A percentile compares a stretch with the other conserved stretches of the same genome.
These are phyloP conservation scores for Camptogramma bilineatum DNA, from an alignment of 2,888 invertebrate genomes.

Conservation along the genomic window DNA sequence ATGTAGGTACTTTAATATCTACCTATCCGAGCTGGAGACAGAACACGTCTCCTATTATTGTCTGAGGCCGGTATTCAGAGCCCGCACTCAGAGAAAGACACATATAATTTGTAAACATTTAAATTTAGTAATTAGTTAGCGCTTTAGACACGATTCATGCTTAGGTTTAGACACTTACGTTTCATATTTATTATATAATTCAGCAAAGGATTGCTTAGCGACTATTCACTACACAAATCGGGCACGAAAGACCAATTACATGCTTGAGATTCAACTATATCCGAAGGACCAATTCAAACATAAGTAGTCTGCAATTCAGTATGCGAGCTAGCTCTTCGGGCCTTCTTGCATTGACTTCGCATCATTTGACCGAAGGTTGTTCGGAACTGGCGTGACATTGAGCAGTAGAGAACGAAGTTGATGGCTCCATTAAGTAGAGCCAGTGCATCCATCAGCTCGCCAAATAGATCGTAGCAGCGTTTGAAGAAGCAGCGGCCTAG, in stretches of 20 bases:
- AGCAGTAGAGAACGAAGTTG: slow-evolving; percentile 97
- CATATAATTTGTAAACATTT: too few relatives aligned
- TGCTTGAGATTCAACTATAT: background rate
- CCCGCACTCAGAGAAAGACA: too few relatives aligned
- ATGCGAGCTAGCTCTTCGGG: slow-evolving; percentile 80
- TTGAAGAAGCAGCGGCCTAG: slow-evolving; percentile 90
- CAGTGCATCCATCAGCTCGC: slow-evolving; percentile 95
- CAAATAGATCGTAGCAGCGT: slow-evolving; percentile 92
- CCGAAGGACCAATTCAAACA: slow-evolving; percentile 69
- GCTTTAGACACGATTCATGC: too few relatives aligned
- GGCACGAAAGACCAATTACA: background rate
- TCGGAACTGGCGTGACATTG: slow-evolving; percentile 97
- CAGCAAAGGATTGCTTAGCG: too few relatives aligned
- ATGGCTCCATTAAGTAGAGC: slow-evolving; percentile 96
- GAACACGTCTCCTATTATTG: too few relatives aligned
- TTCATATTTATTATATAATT: too few relatives aligned
- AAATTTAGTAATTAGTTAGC: too few relatives aligned
- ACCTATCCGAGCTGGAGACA: too few relatives aligned
- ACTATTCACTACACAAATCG: background rate
- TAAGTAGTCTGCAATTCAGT: slow-evolving; percentile 88
- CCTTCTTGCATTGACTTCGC: slow-evolving; percentile 83
- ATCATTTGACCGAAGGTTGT: slow-evolving; percentile 91
- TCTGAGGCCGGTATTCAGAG: too few relatives aligned
- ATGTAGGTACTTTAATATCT: too few relatives aligned
- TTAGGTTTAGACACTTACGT: too few relatives aligned